Evolutionary conservation across 2,888 invertebrate species (phyloP).

Genomic region (Tetramorium bicarinatum): DNA sequence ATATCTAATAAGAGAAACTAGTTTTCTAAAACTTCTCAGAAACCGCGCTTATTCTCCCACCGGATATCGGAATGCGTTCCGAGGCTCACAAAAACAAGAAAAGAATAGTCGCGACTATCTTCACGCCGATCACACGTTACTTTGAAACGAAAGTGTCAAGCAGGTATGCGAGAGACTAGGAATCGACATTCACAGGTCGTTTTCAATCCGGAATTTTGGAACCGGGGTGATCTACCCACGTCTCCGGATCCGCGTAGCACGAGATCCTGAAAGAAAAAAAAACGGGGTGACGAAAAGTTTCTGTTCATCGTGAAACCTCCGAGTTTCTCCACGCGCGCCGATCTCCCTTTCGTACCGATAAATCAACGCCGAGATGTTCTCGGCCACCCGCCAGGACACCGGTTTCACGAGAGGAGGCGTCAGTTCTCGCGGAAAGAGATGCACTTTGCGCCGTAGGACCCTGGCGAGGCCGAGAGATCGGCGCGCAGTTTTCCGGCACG

Average conservation of each 20-base stretch:
- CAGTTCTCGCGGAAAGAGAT: slow-evolving; percentile 63
- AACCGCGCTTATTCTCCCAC: neutral
- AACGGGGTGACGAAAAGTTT: neutral
- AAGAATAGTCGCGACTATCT: neutral
- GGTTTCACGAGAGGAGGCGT: slow-evolving; percentile 42
- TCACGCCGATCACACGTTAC: neutral
- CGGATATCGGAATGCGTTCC: neutral
- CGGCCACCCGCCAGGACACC: slow-evolving; percentile 32
- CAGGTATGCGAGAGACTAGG: neutral
- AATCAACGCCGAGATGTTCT: neutral
- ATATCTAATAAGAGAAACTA: neutral
- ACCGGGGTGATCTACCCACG: neutral
- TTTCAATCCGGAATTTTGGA: neutral
- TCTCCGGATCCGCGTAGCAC: neutral
- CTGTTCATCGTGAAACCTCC: neutral
- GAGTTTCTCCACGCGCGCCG: neutral
- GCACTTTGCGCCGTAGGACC: slow-evolving; percentile 66
- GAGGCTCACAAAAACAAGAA: neutral
- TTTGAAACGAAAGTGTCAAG: neutral
- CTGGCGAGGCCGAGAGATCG: slow-evolving; percentile 43
- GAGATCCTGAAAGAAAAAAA: neutral
- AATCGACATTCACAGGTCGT: neutral
- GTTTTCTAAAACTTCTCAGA: neutral
- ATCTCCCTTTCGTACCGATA: slow-evolving; percentile 17
- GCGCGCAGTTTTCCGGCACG: slow-evolving; percentile 27